phyloP scores from a whole-genome alignment of 2,888 invertebrate species.

The Yponomeuta malinellus region DNA sequence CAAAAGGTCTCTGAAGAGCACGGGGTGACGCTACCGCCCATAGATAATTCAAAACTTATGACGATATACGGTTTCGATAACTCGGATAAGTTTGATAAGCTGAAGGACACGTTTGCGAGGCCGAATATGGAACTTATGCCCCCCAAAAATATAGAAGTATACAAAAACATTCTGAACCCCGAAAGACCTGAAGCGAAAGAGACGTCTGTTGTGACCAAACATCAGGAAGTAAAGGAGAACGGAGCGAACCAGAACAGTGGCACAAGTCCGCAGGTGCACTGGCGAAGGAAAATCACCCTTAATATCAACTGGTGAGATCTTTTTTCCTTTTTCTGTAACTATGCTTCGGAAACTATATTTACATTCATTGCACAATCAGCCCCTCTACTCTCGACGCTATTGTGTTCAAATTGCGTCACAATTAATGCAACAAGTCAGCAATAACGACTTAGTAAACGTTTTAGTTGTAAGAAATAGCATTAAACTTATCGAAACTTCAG shows the following conservation, averaged over 20 bases:
- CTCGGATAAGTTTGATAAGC: not conserved
- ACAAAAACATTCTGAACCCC: slow-evolving; percentile 59
- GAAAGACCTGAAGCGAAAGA: slow-evolving; percentile 36
- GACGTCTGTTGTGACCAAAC: slow-evolving; percentile 32
- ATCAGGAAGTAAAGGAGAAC: slow-evolving; percentile 23
- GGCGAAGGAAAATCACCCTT: slow-evolving; percentile 52
- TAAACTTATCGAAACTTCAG: too few relatives aligned
- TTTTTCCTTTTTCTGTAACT: slow-evolving; percentile 1
- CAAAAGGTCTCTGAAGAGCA: not conserved
- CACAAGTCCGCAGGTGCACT: slow-evolving; percentile 45
- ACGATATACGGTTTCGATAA: not conserved
- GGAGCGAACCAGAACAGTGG: slow-evolving; percentile 25
- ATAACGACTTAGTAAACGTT: too few relatives aligned
- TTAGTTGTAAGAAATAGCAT: too few relatives aligned
- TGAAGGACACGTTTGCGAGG: slow-evolving; percentile 34
- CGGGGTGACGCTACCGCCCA: slow-evolving; percentile 18
- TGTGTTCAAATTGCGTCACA: too few relatives aligned
- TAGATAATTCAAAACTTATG: not conserved
- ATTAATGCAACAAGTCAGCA: too few relatives aligned
- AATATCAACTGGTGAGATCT: slow-evolving; percentile 44
- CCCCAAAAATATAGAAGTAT: slow-evolving; percentile 56
- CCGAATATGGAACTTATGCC: slow-evolving; percentile 41
- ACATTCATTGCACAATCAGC: not conserved
- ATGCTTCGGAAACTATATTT: not conserved
- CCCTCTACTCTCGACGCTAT: too few relatives aligned